Base-by-base conservation (phyloP, 2,888 invertebrate species). In the Melanchra persicariae region DNA sequence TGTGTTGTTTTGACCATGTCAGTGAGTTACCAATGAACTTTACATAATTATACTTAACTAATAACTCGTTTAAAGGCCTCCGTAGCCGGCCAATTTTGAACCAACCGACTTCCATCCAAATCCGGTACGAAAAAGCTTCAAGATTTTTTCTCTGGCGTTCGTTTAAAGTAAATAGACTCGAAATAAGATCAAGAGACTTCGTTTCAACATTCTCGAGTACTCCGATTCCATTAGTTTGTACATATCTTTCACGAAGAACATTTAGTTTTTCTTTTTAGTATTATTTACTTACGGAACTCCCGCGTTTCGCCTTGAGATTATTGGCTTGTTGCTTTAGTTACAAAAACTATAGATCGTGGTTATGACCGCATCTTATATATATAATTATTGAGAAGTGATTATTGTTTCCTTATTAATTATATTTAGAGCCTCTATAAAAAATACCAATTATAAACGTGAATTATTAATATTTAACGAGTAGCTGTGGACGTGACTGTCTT, bases 171-270 rank as follows among this genome's bases (percentile, higher is more conserved):
- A 69, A 69, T 66, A 74, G 72, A 84, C 70, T 69, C 40, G 58
- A 62, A 75, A 77, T 68, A 72, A 54, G 79, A 83, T 81, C 76
- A 83, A 77, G 78, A 67, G 75, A 73, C 52, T 74, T 59, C n/a
- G 55, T 73, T 63, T 62, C 65, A 54, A 67, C 70, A 66, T 77
- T 80, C 69, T 77, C 67, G 59, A 76, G 77, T 79, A 78, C 74
- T 82, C 57, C 26, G 77, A 83, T 78, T 70, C 80, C 83, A 85
- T 85, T 86, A 83, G 71, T 72, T 68, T 80, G 70, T 68, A 70
- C 63, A 70, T 83, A 81, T 79, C 58, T 79, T 61, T 74, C 62
- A 79, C 74, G 74, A 65, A 66, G 63, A 76, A 60, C 74, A 61
- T 77, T 78, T 64, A 63, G 71, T 76, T 62, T 59, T 77, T 49